Percentiles rank a stretch among this genome's conserved stretches.
These are phyloP conservation scores for Oncorhynchus clarkii DNA, from an alignment of 2,113 vertebrate genomes.

Conservation along the genomic window DNA sequence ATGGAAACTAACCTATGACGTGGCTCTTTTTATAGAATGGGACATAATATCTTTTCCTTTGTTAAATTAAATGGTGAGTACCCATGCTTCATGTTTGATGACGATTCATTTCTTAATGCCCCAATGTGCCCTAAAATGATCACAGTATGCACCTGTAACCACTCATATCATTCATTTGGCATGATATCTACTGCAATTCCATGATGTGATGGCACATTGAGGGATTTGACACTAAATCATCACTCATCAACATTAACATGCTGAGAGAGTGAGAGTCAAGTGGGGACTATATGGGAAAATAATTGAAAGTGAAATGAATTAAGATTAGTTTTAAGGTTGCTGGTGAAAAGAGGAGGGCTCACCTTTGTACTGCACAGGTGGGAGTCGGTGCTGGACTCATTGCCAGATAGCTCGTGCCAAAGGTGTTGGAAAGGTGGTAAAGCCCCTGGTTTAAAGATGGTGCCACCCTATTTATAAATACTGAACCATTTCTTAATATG, in stretches of 20 bases:
- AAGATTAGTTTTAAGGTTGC: constrained; percentile 49
- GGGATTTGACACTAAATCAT: constrained; percentile 39
- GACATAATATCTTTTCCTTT: too few relatives aligned
- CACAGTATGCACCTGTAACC: not conserved
- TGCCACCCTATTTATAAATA: constrained; percentile 69
- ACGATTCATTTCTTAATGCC: too few relatives aligned
- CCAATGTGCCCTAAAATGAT: not conserved
- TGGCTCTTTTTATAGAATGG: too few relatives aligned
- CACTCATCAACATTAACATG: constrained; percentile 58
- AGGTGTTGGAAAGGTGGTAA: constrained; percentile 68
- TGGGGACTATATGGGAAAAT: constrained; percentile 48
- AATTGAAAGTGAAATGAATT: constrained; percentile 48
- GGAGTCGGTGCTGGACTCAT: constrained; percentile 46
- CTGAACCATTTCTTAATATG: constrained; percentile 50
- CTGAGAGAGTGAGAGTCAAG: constrained; percentile 26
- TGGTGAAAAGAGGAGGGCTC: constrained; percentile 30
- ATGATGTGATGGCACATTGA: constrained; percentile 11
- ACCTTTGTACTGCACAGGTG: constrained; percentile 54
- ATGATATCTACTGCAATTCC: constrained; percentile 1
- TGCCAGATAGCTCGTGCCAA: constrained; percentile 45
- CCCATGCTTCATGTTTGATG: too few relatives aligned
- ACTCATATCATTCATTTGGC: not conserved
- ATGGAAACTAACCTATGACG: too few relatives aligned
- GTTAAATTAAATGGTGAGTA: too few relatives aligned
- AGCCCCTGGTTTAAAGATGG: constrained; percentile 54